These are phyloP conservation scores for Adelosebastes latens DNA, from an alignment of 2,797 vertebrate species.

Conservation along the genomic window DNA sequence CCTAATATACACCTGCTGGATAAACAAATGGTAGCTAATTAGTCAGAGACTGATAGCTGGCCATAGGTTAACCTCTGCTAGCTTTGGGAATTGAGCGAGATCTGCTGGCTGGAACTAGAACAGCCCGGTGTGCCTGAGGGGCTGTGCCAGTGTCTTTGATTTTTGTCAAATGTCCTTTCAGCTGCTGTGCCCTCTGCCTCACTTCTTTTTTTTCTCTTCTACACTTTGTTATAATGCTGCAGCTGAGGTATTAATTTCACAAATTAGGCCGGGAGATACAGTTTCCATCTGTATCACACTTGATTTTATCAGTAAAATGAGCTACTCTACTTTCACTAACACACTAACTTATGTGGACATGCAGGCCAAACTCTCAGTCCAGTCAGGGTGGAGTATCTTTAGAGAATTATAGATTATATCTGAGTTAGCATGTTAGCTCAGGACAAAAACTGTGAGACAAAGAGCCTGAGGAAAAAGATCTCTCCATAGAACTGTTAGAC, in stretches of 20 bases:
- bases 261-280: not conserved
- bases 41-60: constrained; percentile 64
- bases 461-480: not conserved
- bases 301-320: constrained; percentile 14
- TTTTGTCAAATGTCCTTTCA: constrained; percentile 36
- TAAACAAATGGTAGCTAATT: constrained; percentile 70
- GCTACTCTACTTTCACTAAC: not conserved
- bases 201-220: not conserved
- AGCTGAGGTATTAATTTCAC: not conserved
- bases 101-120: constrained; percentile 17
- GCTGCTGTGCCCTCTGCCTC: not conserved
- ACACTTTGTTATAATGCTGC: not conserved
- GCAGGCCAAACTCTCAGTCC: constrained; percentile 1
- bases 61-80: constrained; percentile 60
- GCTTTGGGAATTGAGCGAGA: constrained; percentile 33
- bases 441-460: not conserved
- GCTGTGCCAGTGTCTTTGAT: constrained; percentile 25
- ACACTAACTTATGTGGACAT: constrained; percentile 1
- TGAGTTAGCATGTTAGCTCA: not conserved
- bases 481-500: too few species aligned
- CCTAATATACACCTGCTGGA: constrained; percentile 65
- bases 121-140: constrained; percentile 7
- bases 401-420: not conserved
- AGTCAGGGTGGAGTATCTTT: not conserved
- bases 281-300: not conserved